phyloP scores from a whole-genome alignment of 2,888 invertebrate species.

The Neoitamus cyanurus region DNA sequence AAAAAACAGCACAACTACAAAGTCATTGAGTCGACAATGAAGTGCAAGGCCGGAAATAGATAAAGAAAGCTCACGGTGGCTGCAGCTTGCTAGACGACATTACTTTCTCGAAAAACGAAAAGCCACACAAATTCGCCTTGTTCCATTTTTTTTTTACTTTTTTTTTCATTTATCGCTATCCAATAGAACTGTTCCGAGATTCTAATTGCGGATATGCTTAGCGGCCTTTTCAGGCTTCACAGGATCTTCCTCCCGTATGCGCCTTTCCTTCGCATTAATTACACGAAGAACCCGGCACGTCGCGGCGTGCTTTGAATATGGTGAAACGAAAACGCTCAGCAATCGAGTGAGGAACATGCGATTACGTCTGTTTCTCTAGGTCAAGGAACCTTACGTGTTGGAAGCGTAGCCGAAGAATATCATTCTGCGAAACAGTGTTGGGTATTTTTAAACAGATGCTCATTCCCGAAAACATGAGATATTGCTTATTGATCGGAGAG shows the following conservation, averaged over 20 bases:
- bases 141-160: neutral
- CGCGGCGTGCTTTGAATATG: neutral
- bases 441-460: neutral
- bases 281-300: neutral
- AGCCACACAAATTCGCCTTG: neutral
- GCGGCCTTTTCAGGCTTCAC: neutral
- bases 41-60: constrained; percentile 34
- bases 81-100: neutral
- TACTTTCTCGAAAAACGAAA: neutral
- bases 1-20: neutral
- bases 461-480: no score
- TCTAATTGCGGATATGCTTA: neutral
- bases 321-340: neutral
- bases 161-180: neutral
- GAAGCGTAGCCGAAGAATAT: neutral
- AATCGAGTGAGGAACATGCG: neutral
- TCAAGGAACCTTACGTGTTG: neutral
- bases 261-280: neutral
- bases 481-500: neutral
- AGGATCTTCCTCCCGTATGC: neutral
- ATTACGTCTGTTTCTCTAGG: neutral
- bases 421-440: neutral
- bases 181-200: neutral
- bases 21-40: neutral
- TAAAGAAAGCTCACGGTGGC: constrained; percentile 23